phyloP scores from a whole-genome alignment of 2,797 vertebrate genomes.

The Galago senegalensis region DNA sequence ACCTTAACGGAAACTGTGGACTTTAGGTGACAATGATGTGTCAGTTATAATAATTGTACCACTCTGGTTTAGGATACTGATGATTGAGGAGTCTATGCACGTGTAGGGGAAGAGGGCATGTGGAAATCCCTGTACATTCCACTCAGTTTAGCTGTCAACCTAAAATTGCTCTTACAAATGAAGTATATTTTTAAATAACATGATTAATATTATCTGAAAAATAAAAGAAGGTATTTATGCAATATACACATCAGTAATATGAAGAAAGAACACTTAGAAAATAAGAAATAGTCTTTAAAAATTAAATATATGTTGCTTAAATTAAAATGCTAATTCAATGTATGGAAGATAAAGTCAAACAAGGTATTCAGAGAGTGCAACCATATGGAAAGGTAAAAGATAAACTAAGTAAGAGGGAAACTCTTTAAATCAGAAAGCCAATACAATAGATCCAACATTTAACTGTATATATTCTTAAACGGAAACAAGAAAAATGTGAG shows the following conservation, averaged over 20 bases:
- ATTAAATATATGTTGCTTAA: neutral
- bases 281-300: neutral
- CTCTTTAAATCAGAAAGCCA: neutral
- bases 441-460: neutral
- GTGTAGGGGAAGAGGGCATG: neutral
- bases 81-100: neutral
- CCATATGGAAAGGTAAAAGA: neutral
- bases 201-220: neutral
- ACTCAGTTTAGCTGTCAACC: neutral
- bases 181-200: neutral
- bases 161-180: neutral
- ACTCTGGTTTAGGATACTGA: neutral
- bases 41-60: neutral
- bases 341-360: neutral
- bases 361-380: conserved; percentile 16
- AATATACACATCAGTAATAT: neutral
- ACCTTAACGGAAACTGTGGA: neutral
- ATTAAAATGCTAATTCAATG: neutral
- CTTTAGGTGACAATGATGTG: neutral
- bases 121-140: neutral
- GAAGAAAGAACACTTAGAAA: neutral
- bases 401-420: neutral
- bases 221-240: neutral
- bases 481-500: neutral
- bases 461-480: conserved; percentile 3